Percentiles rank a stretch among this genome's conserved stretches.
Conservation (phyloP, 2,113 vertebrate species). For the Redunca redunca region DNA sequence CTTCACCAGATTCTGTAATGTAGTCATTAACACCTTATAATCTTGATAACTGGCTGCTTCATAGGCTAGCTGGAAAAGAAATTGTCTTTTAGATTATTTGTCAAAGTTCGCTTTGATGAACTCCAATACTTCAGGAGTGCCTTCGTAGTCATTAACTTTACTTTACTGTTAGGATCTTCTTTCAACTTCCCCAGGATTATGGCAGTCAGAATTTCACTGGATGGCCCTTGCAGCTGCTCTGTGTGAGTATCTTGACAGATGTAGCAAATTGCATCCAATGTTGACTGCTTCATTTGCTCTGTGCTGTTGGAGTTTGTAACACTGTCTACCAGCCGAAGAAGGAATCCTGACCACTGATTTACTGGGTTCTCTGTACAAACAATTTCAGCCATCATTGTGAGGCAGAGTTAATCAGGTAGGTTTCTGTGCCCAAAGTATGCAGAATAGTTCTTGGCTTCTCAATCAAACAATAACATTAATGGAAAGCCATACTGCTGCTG, state of each 20-base stretch:
- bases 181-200: constrained; percentile 94
- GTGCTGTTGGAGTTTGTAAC: constrained; percentile 90
- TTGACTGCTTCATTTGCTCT: constrained; percentile 92
- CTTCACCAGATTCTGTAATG: constrained; percentile 93
- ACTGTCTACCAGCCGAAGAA: constrained; percentile 89
- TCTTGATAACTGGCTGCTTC: constrained; percentile 93
- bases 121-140: constrained; percentile 91
- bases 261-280: constrained; percentile 90
- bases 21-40: constrained; percentile 89
- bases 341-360: constrained; percentile 89
- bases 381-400: constrained; percentile 91
- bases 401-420: constrained; percentile 89
- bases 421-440: constrained; percentile 89
- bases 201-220: constrained; percentile 91
- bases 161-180: constrained; percentile 92
- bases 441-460: constrained; percentile 91
- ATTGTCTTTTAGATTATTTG: constrained; percentile 93
- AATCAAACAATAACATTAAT: constrained; percentile 86
- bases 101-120: constrained; percentile 94
- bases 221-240: constrained; percentile 90
- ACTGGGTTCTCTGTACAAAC: constrained; percentile 91
- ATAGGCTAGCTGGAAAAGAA: constrained; percentile 94
- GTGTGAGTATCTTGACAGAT: constrained; percentile 95
- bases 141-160: constrained; percentile 90
- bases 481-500: constrained; percentile 89